Conservation (phyloP, 2,888 invertebrate genomes). For the Limnephilus marmoratus region DNA sequence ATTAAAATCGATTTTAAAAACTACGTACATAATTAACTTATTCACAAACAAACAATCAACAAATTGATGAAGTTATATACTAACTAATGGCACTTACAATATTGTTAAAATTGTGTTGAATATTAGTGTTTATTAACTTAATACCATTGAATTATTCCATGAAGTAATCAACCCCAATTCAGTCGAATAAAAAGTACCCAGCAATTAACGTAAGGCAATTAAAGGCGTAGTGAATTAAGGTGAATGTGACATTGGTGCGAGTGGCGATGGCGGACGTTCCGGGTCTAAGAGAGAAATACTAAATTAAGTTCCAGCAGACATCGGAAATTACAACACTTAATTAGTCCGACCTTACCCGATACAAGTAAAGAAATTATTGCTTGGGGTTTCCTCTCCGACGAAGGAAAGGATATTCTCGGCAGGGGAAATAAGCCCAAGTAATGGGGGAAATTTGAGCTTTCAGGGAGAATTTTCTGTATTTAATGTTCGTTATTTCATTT, state of each 20-base stretch:
- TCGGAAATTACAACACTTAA: conserved; percentile 52
- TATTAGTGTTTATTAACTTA: not conserved
- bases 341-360: conserved; percentile 29
- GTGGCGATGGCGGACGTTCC: conserved; percentile 2
- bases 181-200: not conserved
- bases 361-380: conserved; percentile 28
- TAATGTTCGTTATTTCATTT: not conserved
- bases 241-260: not conserved
- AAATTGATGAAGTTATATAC: not conserved
- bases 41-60: not conserved
- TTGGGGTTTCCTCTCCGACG: not conserved
- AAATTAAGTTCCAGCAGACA: conserved; percentile 48
- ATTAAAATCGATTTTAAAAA: not conserved
- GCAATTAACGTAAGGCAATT: conserved; percentile 11
- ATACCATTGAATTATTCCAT: not conserved
- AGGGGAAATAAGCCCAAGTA: not conserved
- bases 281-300: conserved; percentile 24
- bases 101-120: not conserved
- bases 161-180: not conserved
- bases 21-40: not conserved
- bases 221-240: not conserved
- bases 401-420: not conserved
- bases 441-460: not conserved
- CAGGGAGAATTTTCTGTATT: not conserved
- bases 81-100: not conserved